A percentile compares a stretch with the other conserved stretches of the same genome.
Evolutionary conservation across 2,888 invertebrate species (phyloP).

Genomic region (Ellobium chinense): DNA sequence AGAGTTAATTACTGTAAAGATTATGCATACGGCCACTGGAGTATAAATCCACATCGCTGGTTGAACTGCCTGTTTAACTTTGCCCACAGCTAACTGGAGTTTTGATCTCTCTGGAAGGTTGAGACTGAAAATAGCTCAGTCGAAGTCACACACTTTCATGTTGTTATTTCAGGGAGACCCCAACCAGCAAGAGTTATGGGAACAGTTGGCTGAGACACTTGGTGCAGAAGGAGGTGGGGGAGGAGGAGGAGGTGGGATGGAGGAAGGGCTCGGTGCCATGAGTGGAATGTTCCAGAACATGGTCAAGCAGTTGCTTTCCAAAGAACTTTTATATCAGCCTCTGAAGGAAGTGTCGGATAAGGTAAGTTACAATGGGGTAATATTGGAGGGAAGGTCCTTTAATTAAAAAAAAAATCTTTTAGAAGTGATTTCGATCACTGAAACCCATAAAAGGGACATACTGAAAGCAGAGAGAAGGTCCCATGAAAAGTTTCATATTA

Average conservation of each 20-base stretch:
- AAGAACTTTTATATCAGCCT: conserved; percentile 38
- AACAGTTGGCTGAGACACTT: conserved; percentile 34
- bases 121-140: not conserved
- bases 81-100: not conserved
- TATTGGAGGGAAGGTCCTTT: no score
- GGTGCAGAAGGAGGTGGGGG: conserved; percentile 28
- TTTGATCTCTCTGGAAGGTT: not conserved
- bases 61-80: no score
- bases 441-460: no score
- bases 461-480: no score
- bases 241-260: not conserved
- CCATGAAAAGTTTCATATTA: no score
- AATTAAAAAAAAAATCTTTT: no score
- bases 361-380: no score
- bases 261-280: conserved; percentile 30
- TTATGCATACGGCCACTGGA: no score
- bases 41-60: no score
- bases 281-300: conserved; percentile 45
- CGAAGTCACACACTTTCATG: not conserved
- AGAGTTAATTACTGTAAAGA: no score
- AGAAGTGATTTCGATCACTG: no score
- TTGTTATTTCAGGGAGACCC: conserved; percentile 17
- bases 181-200: conserved; percentile 38
- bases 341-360: conserved; percentile 41
- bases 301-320: conserved; percentile 42